Percentiles rank a stretch among this genome's conserved stretches.
These are phyloP conservation scores for Carettochelys insculpta DNA, from an alignment of 2,113 vertebrate species.

Conservation along the genomic window DNA sequence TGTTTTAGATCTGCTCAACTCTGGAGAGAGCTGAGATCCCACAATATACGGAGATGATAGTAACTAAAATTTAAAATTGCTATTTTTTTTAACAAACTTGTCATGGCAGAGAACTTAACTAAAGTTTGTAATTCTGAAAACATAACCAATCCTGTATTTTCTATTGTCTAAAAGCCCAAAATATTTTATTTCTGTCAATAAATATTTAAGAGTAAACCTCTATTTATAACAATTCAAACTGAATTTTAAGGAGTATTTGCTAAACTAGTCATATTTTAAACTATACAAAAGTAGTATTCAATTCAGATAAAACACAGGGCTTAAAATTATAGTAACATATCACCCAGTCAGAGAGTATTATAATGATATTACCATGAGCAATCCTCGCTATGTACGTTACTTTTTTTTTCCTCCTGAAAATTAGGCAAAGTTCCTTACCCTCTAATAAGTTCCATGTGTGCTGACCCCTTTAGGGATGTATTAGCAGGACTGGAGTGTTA, in stretches of 20 bases:
- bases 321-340: background rate
- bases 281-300: background rate
- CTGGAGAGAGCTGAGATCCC: background rate
- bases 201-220: background rate
- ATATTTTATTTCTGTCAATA: background rate
- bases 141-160: background rate
- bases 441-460: background rate
- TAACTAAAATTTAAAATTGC: background rate
- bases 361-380: background rate
- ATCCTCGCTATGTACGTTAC: background rate
- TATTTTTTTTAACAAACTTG: background rate
- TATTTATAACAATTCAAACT: background rate
- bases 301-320: background rate
- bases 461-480: background rate
- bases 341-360: background rate
- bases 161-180: background rate
- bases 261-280: background rate
- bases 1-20: accelerated
- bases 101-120: background rate
- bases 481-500: background rate
- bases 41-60: background rate
- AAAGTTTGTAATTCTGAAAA: background rate
- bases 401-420: background rate
- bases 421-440: background rate
- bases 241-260: background rate